Conservation (phyloP, 2,888 invertebrate genomes). For the Megalurothrips usitatus region DNA sequence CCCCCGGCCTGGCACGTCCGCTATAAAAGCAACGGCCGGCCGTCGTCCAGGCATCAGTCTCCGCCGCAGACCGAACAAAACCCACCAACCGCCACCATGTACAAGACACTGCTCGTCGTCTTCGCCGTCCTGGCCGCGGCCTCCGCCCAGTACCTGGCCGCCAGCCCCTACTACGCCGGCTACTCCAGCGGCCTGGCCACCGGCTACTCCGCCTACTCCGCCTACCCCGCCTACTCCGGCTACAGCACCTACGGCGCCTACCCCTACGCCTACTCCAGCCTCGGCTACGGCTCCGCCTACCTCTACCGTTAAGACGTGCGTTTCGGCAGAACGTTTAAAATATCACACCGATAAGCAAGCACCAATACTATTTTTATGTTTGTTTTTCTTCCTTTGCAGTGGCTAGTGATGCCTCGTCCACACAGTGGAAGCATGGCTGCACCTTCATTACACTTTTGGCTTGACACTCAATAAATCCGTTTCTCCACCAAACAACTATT, state of each 20-base stretch:
- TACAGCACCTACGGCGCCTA: conserved; percentile 2
- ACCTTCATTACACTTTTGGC: no score
- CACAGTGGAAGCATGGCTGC: no score
- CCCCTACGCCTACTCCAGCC: conserved; percentile 18
- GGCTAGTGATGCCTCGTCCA: no score
- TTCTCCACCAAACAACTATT: no score
- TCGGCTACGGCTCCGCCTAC: not conserved
- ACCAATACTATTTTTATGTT: no score
- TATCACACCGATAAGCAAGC: no score
- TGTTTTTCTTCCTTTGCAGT: no score
- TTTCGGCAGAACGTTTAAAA: no score
- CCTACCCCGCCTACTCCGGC: conserved; percentile 17
- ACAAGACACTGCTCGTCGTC: conserved; percentile 2
- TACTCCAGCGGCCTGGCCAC: no score
- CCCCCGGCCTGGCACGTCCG: not conserved
- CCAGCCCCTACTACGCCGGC: not conserved
- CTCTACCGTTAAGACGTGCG: conserved; percentile 7
- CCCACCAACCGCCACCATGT: not conserved
- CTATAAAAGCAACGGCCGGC: not conserved
- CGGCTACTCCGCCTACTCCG: conserved; percentile 18
- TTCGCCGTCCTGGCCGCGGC: conserved; percentile 21
- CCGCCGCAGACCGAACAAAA: not conserved
- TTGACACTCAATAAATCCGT: no score
- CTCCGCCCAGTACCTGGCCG: conserved; percentile 10
- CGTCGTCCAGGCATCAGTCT: not conserved